These are phyloP conservation scores for Iphiclides podalirius DNA, from an alignment of 2,888 invertebrate species.

Conservation along the genomic window DNA sequence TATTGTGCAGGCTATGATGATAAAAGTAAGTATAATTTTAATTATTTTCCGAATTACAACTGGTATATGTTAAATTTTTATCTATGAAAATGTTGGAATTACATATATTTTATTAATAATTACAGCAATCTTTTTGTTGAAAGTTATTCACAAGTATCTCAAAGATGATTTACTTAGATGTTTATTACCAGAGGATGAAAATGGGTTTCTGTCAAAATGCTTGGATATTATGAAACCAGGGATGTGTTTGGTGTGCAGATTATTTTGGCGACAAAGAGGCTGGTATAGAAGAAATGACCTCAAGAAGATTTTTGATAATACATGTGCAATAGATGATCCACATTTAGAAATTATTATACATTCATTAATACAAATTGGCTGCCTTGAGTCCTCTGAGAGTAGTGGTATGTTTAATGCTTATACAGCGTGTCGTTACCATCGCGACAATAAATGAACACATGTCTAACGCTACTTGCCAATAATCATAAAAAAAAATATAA, in stretches of 20 bases:
- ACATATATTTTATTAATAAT: too few relatives aligned
- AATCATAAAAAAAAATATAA: too few relatives aligned
- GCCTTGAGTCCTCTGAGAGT: slow-evolving; percentile 34
- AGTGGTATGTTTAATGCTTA: slow-evolving; percentile 28
- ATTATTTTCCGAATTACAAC: too few relatives aligned
- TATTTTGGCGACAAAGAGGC: slow-evolving; percentile 58
- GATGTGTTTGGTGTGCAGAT: slow-evolving; percentile 52
- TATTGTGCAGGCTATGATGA: slow-evolving; percentile 51
- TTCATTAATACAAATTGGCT: slow-evolving; percentile 41
- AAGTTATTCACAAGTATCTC: slow-evolving; percentile 50
- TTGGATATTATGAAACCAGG: slow-evolving; percentile 44
- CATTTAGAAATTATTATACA: slow-evolving; percentile 38
- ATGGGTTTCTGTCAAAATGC: slow-evolving; percentile 40
- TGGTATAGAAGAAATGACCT: slow-evolving; percentile 54
- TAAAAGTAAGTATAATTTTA: slow-evolving; percentile 53
- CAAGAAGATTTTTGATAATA: slow-evolving; percentile 36
- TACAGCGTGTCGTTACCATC: too few relatives aligned
- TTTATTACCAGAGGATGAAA: slow-evolving; percentile 42
- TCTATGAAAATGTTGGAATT: too few relatives aligned
- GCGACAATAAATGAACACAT: too few relatives aligned
- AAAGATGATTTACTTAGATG: slow-evolving; percentile 39
- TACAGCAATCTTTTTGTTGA: slow-evolving; percentile 55
- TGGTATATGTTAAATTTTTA: too few relatives aligned
- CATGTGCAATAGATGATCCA: slow-evolving; percentile 32
- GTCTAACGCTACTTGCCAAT: too few relatives aligned